Evolutionary conservation across 2,113 vertebrate genomes (phyloP).

Genomic region (Empidonax traillii): DNA sequence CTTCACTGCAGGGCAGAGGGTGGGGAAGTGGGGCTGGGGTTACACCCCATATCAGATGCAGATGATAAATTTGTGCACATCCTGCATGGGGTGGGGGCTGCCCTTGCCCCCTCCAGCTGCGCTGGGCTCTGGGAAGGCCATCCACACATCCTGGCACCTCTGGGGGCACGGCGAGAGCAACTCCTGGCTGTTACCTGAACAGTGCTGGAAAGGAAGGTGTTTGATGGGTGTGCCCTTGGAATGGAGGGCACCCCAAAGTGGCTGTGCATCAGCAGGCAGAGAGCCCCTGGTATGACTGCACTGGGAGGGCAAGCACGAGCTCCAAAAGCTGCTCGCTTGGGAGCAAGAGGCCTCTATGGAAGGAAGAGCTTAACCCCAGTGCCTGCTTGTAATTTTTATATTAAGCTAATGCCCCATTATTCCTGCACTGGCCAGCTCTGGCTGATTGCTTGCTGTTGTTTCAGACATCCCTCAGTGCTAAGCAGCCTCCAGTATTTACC

Average conservation of each 20-base stretch:
- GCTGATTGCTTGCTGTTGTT: not conserved
- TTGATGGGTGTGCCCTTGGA: rapidly evolving
- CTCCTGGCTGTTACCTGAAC: not conserved
- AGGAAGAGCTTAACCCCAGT: not conserved
- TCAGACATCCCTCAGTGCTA: not conserved
- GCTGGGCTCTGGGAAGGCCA: not conserved
- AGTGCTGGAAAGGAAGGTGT: not conserved
- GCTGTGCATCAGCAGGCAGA: rapidly evolving
- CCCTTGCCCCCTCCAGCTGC: not conserved
- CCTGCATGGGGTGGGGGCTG: not conserved
- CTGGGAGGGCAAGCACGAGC: too few species aligned
- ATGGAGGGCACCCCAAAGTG: rapidly evolving
- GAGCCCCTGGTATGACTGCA: not conserved
- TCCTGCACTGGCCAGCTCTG: not conserved
- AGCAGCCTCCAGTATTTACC: conserved; percentile 50
- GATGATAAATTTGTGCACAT: not conserved
- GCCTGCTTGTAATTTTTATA: not conserved
- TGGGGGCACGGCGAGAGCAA: too few species aligned
- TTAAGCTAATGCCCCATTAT: not conserved
- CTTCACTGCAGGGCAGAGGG: not conserved
- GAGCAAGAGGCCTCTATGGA: not conserved
- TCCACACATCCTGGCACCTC: not conserved
- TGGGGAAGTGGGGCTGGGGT: not conserved
- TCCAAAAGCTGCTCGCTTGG: not conserved
- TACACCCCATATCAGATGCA: not conserved